These are phyloP conservation scores for Lemur catta DNA, from an alignment of 2,797 vertebrate species.

Conservation along the genomic window DNA sequence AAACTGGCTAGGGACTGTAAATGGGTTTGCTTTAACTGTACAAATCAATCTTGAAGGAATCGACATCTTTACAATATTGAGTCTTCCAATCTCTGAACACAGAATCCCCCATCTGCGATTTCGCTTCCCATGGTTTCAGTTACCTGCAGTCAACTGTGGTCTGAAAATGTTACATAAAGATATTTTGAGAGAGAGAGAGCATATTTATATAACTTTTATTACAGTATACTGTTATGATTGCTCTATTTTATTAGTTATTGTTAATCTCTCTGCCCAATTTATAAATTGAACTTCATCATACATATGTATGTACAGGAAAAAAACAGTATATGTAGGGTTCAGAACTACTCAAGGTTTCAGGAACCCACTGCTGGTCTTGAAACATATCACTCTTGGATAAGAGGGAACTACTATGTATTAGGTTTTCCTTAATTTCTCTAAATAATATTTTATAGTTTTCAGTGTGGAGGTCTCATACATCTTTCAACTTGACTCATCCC, in stretches of 20 bases:
- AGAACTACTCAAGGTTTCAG: not conserved
- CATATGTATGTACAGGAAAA: not conserved
- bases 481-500: not conserved
- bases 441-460: not conserved
- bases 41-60: not conserved
- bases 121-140: not conserved
- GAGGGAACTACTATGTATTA: not conserved
- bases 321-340: not conserved
- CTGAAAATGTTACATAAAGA: not conserved
- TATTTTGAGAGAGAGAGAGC: not conserved
- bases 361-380: not conserved
- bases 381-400: not conserved
- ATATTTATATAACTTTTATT: not conserved
- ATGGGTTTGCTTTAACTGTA: not conserved
- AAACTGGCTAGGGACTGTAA: not conserved
- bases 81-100: not conserved
- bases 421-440: not conserved
- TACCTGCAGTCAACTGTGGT: not conserved
- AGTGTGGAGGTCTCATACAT: not conserved
- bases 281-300: not conserved
- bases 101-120: not conserved
- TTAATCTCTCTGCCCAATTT: not conserved
- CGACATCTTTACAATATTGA: not conserved
- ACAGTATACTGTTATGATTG: not conserved
- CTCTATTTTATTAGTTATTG: not conserved